A percentile compares a stretch with the other conserved stretches of the same genome.
Evolutionary conservation across 1,140 invertebrate genomes (phyloP).

Genomic region (Chrysopa pallens): DNA sequence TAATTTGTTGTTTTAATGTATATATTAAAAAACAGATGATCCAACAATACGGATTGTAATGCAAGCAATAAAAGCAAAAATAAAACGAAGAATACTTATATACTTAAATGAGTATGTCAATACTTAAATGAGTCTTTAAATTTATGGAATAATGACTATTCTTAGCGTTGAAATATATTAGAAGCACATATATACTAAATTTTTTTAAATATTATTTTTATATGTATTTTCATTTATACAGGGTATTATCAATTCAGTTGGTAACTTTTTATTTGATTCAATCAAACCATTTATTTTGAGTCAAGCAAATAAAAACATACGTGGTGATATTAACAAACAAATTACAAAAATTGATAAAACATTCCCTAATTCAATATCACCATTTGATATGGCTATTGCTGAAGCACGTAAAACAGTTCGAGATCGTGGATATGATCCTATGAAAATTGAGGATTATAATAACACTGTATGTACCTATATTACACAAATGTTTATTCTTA

Average conservation of each 20-base stretch:
- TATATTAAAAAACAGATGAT: too few relatives aligned
- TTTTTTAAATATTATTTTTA: background rate
- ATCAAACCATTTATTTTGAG: constrained; percentile 67
- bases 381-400: constrained; percentile 60
- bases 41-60: too few relatives aligned
- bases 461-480: constrained; percentile 25
- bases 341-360: constrained; percentile 41
- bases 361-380: constrained; percentile 71
- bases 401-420: constrained; percentile 51
- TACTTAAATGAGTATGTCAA: too few relatives aligned
- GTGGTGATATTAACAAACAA: constrained; percentile 31
- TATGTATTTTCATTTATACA: constrained; percentile 3
- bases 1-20: too few relatives aligned
- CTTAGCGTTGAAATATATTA: too few relatives aligned
- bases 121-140: too few relatives aligned
- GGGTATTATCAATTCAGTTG: constrained; percentile 57
- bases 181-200: constrained; percentile 1
- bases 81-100: too few relatives aligned
- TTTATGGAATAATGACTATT: too few relatives aligned
- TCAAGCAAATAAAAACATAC: constrained; percentile 48
- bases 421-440: constrained; percentile 53
- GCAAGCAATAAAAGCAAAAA: too few relatives aligned
- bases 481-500: too few relatives aligned
- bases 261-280: constrained; percentile 64
- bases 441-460: constrained; percentile 46